These are phyloP conservation scores for Vulpes ferrilata DNA, from an alignment of 2,113 vertebrate genomes.

Conservation along the genomic window DNA sequence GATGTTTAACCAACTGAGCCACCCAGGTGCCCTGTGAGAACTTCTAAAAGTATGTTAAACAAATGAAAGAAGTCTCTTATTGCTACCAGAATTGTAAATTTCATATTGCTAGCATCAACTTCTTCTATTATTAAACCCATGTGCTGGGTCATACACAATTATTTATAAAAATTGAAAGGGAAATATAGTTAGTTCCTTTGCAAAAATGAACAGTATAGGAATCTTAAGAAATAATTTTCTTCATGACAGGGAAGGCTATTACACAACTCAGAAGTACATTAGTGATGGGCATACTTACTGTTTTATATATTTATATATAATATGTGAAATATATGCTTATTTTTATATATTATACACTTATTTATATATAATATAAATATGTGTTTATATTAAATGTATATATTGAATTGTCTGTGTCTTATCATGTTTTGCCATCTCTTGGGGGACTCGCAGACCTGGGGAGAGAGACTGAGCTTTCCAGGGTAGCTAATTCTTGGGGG, in stretches of 20 bases:
- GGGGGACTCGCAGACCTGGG: too few relatives aligned
- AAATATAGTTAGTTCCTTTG: background rate
- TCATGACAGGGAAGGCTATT: background rate
- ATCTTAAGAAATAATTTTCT: background rate
- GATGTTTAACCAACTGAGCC: background rate
- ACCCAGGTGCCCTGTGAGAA: background rate
- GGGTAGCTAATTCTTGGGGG: background rate
- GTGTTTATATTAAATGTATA: background rate
- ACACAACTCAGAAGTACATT: background rate
- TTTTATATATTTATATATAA: background rate
- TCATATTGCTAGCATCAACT: background rate
- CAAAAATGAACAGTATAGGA: background rate
- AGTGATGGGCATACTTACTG: background rate
- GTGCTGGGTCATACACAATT: constrained; percentile 21
- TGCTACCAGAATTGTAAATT: constrained; percentile 23
- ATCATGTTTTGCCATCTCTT: background rate
- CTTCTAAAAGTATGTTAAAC: background rate
- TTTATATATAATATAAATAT: background rate
- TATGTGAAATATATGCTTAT: background rate
- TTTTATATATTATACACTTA: background rate
- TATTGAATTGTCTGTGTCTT: background rate
- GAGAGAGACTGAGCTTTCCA: background rate
- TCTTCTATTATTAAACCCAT: constrained; percentile 12
- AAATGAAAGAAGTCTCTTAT: background rate
- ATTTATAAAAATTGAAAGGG: constrained; percentile 16